A percentile compares a stretch with the other conserved stretches of the same genome.
These are phyloP conservation scores for Ochotona princeps DNA, from an alignment of 2,113 vertebrate genomes.

Conservation along the genomic window DNA sequence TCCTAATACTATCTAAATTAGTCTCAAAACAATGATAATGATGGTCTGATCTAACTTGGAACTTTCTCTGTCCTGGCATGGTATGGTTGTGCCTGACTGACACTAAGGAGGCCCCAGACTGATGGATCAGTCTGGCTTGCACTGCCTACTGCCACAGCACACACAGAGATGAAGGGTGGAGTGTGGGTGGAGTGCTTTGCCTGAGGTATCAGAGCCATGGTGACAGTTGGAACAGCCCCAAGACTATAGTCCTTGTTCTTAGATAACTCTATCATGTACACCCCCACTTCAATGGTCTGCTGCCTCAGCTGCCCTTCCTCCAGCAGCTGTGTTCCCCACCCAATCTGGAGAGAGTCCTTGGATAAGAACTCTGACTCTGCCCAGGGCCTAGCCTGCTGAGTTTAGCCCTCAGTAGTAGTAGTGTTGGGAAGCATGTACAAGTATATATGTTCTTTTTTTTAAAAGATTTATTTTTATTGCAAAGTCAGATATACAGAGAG, in stretches of 20 bases:
- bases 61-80: background rate
- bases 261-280: constrained; percentile 74
- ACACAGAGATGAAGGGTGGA: constrained; percentile 44
- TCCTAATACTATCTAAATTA: background rate
- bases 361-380: constrained; percentile 56
- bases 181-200: constrained; percentile 70
- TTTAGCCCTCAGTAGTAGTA: background rate
- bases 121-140: background rate
- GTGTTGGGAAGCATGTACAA: background rate
- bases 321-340: constrained; percentile 54
- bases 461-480: too few species aligned
- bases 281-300: constrained; percentile 30
- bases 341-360: constrained; percentile 42
- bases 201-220: constrained; percentile 67
- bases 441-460: too few species aligned
- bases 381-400: background rate
- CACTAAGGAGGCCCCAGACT: background rate
- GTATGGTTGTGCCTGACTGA: background rate
- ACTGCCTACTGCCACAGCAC: background rate
- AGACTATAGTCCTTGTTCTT: constrained; percentile 60
- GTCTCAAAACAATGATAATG: background rate
- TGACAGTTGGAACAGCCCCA: constrained; percentile 70
- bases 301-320: background rate
- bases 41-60: background rate
- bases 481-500: too few species aligned